Evolutionary conservation across 2,797 vertebrate species (phyloP).

Genomic region (Alfaro cultratus): DNA sequence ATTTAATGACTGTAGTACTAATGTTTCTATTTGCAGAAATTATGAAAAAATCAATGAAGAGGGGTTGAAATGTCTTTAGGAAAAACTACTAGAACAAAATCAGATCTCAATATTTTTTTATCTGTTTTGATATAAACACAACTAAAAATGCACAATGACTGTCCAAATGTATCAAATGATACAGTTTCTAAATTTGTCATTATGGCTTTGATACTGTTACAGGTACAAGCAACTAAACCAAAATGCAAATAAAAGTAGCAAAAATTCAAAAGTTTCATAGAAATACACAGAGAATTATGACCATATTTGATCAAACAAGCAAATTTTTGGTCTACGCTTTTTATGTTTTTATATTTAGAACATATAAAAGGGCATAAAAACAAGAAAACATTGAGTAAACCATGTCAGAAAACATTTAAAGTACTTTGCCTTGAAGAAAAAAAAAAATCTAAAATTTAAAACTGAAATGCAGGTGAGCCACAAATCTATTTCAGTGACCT

Average conservation of each 20-base stretch:
- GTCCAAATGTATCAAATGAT: slow-evolving; percentile 26
- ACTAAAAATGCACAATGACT: slow-evolving; percentile 17
- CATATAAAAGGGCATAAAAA: not conserved
- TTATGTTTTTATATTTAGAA: slow-evolving; percentile 12
- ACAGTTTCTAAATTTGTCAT: slow-evolving; percentile 14
- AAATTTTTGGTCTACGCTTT: not conserved
- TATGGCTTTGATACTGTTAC: slow-evolving; percentile 43
- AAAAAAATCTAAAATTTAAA: slow-evolving; percentile 8
- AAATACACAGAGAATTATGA: slow-evolving; percentile 10
- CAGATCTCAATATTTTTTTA: slow-evolving; percentile 1
- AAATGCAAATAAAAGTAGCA: not conserved
- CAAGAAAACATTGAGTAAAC: slow-evolving; percentile 29
- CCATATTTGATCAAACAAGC: not conserved
- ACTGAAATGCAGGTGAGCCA: slow-evolving; percentile 6
- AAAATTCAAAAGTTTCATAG: not conserved
- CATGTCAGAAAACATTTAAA: slow-evolving; percentile 11
- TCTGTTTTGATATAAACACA: slow-evolving; percentile 1
- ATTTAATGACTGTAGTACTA: not conserved
- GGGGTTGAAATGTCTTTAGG: not conserved
- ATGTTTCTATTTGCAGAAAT: slow-evolving; percentile 7
- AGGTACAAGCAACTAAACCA: slow-evolving; percentile 32
- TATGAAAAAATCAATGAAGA: not conserved
- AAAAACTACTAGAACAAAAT: not conserved
- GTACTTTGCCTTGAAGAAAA: slow-evolving; percentile 7
- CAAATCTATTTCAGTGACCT: slow-evolving; percentile 19